phyloP scores from a whole-genome alignment of 2,797 vertebrate genomes.

The Falco novaeseelandiae region DNA sequence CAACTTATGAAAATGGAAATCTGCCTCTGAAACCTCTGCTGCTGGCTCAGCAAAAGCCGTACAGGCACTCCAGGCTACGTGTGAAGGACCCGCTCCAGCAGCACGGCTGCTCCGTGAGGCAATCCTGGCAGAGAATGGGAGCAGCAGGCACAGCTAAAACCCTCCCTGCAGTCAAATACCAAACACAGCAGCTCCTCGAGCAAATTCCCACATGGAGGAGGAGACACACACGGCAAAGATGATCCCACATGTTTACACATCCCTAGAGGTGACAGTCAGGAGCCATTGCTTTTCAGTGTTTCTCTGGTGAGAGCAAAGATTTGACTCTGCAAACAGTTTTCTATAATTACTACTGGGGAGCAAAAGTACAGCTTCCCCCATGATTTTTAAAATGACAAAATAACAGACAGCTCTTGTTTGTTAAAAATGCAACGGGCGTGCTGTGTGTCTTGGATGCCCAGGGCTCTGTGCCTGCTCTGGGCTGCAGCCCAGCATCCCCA shows the following conservation, averaged over 20 bases:
- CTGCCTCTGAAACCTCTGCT: not conserved
- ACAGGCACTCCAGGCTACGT: accelerated
- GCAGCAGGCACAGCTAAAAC: not conserved
- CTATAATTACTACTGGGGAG: accelerated
- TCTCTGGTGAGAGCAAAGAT: not conserved
- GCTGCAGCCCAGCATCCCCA: not conserved
- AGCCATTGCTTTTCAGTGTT: accelerated
- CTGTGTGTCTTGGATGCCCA: accelerated
- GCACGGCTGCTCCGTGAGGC: accelerated
- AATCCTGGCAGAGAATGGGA: not conserved
- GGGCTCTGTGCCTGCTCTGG: accelerated
- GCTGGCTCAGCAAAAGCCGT: not conserved
- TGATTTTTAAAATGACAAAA: accelerated
- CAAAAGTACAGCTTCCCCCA: accelerated
- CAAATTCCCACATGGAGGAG: accelerated
- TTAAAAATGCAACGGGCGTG: accelerated
- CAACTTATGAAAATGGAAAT: not conserved
- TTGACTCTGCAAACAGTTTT: not conserved
- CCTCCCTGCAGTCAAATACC: not conserved
- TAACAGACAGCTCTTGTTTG: accelerated
- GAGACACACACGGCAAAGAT: accelerated
- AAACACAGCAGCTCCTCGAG: not conserved
- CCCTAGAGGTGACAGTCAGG: not conserved
- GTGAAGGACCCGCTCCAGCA: not conserved
- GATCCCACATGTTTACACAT: accelerated